Conservation (phyloP, 2,113 vertebrate genomes). For the Pleuronectes platessa region DNA sequence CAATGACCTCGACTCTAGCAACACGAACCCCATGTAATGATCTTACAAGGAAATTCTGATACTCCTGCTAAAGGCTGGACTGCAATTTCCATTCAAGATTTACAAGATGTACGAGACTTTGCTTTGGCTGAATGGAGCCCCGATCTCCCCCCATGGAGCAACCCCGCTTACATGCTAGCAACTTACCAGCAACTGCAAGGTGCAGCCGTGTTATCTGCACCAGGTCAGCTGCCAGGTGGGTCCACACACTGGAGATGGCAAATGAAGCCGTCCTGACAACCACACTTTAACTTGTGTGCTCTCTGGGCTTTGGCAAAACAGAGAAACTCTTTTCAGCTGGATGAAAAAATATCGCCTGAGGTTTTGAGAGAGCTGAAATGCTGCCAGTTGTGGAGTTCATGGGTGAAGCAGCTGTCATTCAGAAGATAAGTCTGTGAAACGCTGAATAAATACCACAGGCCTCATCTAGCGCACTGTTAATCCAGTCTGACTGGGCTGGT, state of each 20-base stretch:
- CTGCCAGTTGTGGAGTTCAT: conserved; percentile 44
- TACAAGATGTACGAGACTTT: conserved; percentile 28
- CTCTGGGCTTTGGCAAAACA: conserved; percentile 38
- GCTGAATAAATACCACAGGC: conserved; percentile 20
- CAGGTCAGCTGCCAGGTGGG: conserved; percentile 55
- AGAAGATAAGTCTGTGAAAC: conserved; percentile 16
- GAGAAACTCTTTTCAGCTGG: conserved; percentile 42
- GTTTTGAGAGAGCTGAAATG: conserved; percentile 27
- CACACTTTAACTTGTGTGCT: conserved; percentile 36
- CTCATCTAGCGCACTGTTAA: conserved; percentile 3
- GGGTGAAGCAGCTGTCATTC: conserved; percentile 27
- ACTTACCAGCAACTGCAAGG: conserved; percentile 27
- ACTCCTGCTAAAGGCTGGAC: conserved; percentile 21
- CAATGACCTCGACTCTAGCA: conserved; percentile 29
- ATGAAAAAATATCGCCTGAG: conserved; percentile 41
- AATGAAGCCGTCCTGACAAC: conserved; percentile 45
- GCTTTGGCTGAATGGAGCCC: conserved; percentile 31
- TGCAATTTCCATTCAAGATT: conserved; percentile 53
- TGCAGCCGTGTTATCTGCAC: conserved; percentile 37
- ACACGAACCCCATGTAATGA: conserved; percentile 28
- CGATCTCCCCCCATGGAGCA: conserved; percentile 10
- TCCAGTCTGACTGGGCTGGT: conserved; percentile 27
- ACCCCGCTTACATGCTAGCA: conserved; percentile 39
- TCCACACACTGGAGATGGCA: conserved; percentile 34
- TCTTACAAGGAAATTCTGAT: conserved; percentile 23